Conservation (phyloP, 92 coral and sea anemone species). For the Zoanthus sansibaricus region DNA sequence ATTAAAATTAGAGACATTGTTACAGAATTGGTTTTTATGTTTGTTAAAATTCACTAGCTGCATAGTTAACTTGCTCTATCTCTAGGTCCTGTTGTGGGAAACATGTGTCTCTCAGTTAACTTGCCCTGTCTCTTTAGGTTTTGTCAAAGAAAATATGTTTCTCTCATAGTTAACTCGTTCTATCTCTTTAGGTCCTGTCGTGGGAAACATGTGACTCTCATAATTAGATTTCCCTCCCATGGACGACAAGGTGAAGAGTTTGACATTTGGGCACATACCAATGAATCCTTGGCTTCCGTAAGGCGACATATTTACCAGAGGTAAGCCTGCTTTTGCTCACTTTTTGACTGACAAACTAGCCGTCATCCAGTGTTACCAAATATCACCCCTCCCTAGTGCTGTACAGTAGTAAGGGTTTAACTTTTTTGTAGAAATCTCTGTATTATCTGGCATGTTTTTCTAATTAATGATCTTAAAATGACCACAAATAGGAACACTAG, state of each 20-base stretch:
- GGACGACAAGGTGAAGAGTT: constrained; percentile 99
- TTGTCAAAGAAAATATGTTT: background rate
- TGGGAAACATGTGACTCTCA: constrained; percentile 92
- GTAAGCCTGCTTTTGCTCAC: constrained; percentile 40
- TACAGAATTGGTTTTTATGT: too few relatives aligned
- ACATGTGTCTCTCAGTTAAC: constrained; percentile 44
- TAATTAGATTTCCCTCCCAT: constrained; percentile 92
- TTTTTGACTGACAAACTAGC: background rate
- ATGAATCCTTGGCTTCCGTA: constrained; percentile 94
- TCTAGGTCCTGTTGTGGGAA: too few relatives aligned
- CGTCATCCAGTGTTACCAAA: background rate
- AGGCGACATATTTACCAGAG: constrained; percentile 92
- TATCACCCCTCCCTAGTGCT: too few relatives aligned
- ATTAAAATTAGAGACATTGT: too few relatives aligned
- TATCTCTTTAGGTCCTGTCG: constrained; percentile 77
- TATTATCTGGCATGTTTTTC: too few relatives aligned
- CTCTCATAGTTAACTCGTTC: background rate
- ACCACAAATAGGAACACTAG: too few relatives aligned
- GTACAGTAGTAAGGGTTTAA: too few relatives aligned
- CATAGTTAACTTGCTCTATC: too few relatives aligned
- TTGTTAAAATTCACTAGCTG: too few relatives aligned
- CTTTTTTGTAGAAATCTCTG: too few relatives aligned
- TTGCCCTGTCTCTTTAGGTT: constrained; percentile 54
- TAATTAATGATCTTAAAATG: too few relatives aligned
- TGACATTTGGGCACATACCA: constrained; percentile 96